Evolutionary conservation across 1,140 invertebrate genomes (phyloP).

Genomic region (Halotydeus destructor): DNA sequence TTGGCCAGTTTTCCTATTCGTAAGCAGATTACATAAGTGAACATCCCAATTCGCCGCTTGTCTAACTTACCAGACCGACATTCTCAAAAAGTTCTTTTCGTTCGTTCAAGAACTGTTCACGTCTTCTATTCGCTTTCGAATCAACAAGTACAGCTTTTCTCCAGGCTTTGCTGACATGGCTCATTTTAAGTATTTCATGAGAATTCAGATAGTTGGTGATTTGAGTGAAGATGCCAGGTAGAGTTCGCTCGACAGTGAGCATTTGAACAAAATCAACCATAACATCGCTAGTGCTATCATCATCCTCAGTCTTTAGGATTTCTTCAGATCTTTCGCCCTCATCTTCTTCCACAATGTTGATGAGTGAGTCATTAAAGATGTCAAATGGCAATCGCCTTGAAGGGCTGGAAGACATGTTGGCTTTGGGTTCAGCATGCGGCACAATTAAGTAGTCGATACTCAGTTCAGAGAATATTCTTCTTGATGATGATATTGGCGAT

Average conservation of each 20-base stretch:
- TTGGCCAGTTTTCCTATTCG: constrained; percentile 11
- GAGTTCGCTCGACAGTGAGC: constrained; percentile 17
- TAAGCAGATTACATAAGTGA: not conserved
- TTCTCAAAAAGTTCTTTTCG: not conserved
- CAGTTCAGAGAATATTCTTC: too few species aligned
- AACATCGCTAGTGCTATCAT: too few species aligned
- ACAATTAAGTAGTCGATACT: too few species aligned
- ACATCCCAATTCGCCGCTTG: constrained; percentile 1
- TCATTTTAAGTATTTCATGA: not conserved
- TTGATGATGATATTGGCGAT: too few species aligned
- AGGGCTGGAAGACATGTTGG: too few species aligned
- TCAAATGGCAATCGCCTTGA: too few species aligned
- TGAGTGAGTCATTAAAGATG: too few species aligned
- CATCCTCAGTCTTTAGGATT: too few species aligned
- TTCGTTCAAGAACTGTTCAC: not conserved
- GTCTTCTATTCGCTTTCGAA: constrained; percentile 4
- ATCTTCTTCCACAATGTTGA: too few species aligned
- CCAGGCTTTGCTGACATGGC: not conserved
- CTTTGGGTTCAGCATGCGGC: too few species aligned
- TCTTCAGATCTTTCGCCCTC: too few species aligned
- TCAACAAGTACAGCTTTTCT: not conserved
- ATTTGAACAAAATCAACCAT: too few species aligned
- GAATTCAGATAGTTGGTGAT: not conserved
- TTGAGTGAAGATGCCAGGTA: constrained; percentile 4
- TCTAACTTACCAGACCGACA: constrained; percentile 7